Evolutionary conservation across 1,140 invertebrate species (phyloP).

Genomic region (Achroia grisella): DNA sequence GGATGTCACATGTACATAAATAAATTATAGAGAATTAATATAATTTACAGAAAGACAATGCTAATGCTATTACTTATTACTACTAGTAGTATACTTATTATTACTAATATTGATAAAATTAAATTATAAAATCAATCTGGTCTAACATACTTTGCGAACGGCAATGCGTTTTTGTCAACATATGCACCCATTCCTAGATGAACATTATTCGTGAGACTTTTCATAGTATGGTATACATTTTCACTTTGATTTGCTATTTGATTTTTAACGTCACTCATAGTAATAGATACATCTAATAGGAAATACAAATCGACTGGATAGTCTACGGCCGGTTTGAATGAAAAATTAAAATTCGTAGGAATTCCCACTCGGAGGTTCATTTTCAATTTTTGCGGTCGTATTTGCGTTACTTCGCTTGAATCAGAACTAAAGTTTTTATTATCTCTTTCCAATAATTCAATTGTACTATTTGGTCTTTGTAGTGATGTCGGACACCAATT

Average conservation of each 20-base stretch:
- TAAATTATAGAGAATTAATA: too few species aligned
- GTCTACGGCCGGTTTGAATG: slow-evolving; percentile 79
- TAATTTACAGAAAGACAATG: too few species aligned
- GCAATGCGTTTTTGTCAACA: slow-evolving; percentile 90
- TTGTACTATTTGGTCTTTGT: background rate
- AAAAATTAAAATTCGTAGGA: slow-evolving; percentile 31
- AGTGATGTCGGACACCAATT: background rate
- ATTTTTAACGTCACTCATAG: slow-evolving; percentile 81
- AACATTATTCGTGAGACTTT: slow-evolving; percentile 87
- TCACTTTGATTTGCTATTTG: slow-evolving; percentile 79
- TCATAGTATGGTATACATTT: slow-evolving; percentile 79
- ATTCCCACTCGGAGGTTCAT: slow-evolving; percentile 38
- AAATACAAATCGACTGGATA: slow-evolving; percentile 94
- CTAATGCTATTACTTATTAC: too few species aligned
- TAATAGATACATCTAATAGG: slow-evolving; percentile 88
- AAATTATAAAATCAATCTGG: slow-evolving; percentile 59
- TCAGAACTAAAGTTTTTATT: slow-evolving; percentile 24
- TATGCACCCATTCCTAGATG: slow-evolving; percentile 91
- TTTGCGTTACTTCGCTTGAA: slow-evolving; percentile 33
- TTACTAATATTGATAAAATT: background rate
- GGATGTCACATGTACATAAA: too few species aligned
- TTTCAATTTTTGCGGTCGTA: slow-evolving; percentile 45
- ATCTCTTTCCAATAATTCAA: background rate
- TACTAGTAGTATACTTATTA: background rate
- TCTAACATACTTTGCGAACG: slow-evolving; percentile 80